Base-by-base conservation (phyloP, 2,797 vertebrate genomes). In the Aphelocoma californica region DNA sequence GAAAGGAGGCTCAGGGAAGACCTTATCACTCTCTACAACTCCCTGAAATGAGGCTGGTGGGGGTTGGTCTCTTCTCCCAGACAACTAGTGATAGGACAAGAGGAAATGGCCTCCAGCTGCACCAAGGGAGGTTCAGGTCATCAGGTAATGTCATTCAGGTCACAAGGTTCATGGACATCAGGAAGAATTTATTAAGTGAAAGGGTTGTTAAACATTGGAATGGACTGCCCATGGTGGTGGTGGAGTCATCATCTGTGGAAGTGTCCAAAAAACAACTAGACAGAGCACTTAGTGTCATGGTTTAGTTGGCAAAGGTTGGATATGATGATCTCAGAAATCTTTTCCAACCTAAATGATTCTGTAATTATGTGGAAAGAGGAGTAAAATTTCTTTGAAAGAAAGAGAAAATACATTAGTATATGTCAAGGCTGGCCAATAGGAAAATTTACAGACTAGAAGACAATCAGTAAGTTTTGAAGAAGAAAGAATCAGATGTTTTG, bases 81-180 rank as follows among this genome's bases (percentile, higher is more conserved):
- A 19, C 12, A 57, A 2, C 15, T 36, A 38, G 14, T 0, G 0
- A 34, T 7, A 34, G 51, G 29, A 81, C 29, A 53, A 53, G 38
- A 80, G 17, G 14, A 66, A 53, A 73, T 18, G 29, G n/a, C 69
- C 47, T 53, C 19, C 53, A 38, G 18, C 25, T 73, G 18, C 29
- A 60, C n/a, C 29, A 66, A 14, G 25, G 14, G 7, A 80, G 9
- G 20, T 26, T 40, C 47, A 26, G 47, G 18, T 4, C 42, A 18
- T 44, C 18, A 44, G 42, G 42, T 44, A 44, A 44, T 18, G 18
- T 44, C 18, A 44, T 44, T 44, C 42, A 44, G 42, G 42, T 44
- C 42, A 44, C 18, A 18, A 18, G 9, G 42, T 44, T 44, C 42
- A 19, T 31, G 18, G 31, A 54, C 26, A 47, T 48, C 29, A 47